Conservation (phyloP, 2,888 invertebrate genomes). For the Chydorus sphaericus region DNA sequence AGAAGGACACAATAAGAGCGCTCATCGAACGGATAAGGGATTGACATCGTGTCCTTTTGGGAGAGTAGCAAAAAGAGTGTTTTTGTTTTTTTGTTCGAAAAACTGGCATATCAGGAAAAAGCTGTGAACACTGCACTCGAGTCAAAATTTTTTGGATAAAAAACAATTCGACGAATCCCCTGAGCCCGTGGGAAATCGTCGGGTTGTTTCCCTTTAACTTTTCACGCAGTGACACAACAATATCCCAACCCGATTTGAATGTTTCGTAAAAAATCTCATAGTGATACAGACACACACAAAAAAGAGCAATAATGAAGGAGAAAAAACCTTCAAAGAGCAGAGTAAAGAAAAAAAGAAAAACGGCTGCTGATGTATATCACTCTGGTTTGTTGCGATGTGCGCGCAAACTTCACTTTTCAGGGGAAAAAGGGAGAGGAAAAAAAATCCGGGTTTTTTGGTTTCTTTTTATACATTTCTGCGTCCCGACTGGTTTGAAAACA, state of each 20-base stretch:
- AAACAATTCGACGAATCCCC: conserved; percentile 20
- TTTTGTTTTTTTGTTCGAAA: not conserved
- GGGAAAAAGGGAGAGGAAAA: not conserved
- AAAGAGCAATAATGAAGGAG: not conserved
- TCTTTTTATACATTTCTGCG: conserved; percentile 6
- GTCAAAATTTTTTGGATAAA: conserved; percentile 1
- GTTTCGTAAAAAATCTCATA: not conserved
- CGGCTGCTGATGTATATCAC: too few relatives aligned
- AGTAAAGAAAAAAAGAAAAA: not conserved
- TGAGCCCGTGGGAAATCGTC: conserved; percentile 24
- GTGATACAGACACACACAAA: conserved; percentile 3
- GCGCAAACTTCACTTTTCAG: not conserved
- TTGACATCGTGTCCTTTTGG: not conserved
- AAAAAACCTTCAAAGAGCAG: not conserved
- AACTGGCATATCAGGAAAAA: too few relatives aligned
- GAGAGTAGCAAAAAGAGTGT: not conserved
- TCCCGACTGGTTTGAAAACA: not conserved
- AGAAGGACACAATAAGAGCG: not conserved
- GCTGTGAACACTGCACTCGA: too few relatives aligned
- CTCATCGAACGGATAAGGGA: not conserved
- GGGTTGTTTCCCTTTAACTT: conserved; percentile 6
- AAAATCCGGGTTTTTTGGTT: not conserved
- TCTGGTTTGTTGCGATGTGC: not conserved
- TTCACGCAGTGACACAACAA: not conserved
- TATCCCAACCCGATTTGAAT: too few relatives aligned